Base-by-base conservation (phyloP, 37 sponge, comb jelly and placozoan species). In the Crambe crambe region DNA sequence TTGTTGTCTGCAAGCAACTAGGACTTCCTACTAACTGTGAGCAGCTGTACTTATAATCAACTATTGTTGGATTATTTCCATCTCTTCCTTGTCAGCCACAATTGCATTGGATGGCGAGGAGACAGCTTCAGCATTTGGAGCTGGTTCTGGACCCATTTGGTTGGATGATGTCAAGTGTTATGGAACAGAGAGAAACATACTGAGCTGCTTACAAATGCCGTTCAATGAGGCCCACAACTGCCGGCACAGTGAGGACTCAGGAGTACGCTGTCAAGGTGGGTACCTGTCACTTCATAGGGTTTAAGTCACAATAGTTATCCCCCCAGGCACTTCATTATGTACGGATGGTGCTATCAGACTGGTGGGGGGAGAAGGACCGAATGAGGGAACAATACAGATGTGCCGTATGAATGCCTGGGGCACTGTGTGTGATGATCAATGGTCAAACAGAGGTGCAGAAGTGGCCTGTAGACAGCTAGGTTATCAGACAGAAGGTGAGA, bases 401-500 rank as follows among this genome's bases (percentile, higher is more conserved):
- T 89, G 76, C 47, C 72, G 54, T 47, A 29, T n/a, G 31, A 81
- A 76, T 39, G 75, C 78, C 74, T 89, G 85, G 78, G 89, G 89
- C 20, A 76, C 80, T 8, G 79, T 89, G 32, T 89, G 89, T 64
- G 75, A 78, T 60, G 80, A 77, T 29, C 20, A 54, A 1, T 89
- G 78, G 35, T 75, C 72, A 8, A 23, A 30, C 3, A 22, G 35
- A 18, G 89, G 77, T 3, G 89, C 89, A 12, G 2, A n/a, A 26
- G 44, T 89, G 12, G 85, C 78, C 26, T 89, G 89, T 57, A 62
- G 38, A 43, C 80, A 73, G 38, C 76, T 89, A 26, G 89, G 89
- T 74, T 89, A 74, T 56, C 40, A 3, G 2, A 1, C 40, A 40
- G 42, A 76, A 60, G 62, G 76, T 76, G 51, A 47, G 12, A 15